A percentile compares a stretch with the other conserved stretches of the same genome.
phyloP scores from a whole-genome alignment of 1,140 invertebrate genomes.

The Rhopalosiphum padi region DNA sequence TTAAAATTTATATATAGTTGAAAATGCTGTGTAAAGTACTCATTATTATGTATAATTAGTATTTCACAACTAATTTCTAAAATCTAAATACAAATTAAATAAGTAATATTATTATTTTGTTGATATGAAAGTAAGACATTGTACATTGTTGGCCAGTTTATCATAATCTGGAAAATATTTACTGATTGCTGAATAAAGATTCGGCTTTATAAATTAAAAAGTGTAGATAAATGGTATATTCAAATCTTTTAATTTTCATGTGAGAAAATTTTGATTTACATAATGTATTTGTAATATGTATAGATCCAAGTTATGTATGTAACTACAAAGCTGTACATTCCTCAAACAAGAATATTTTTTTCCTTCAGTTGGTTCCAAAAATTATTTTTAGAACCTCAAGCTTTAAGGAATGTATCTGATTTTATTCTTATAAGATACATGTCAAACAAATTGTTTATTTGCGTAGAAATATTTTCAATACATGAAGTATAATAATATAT shows the following conservation, averaged over 20 bases:
- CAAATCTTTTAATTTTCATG: no score
- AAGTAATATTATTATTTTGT: no score
- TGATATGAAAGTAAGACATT: no score
- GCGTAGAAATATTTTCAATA: slow-evolving; percentile 33
- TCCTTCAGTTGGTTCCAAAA: neutral
- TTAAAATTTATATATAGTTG: no score
- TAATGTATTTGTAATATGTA: neutral
- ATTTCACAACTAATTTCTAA: no score
- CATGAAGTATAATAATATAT: no score
- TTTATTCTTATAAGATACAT: slow-evolving; percentile 12
- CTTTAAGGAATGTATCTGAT: slow-evolving; percentile 11
- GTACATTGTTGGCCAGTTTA: no score
- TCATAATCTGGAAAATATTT: no score
- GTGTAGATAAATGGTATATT: neutral
- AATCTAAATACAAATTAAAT: no score
- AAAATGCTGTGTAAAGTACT: no score
- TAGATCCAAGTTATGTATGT: slow-evolving; percentile 19
- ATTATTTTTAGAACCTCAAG: neutral
- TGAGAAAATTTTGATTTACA: neutral
- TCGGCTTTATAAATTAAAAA: neutral
- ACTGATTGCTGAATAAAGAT: no score
- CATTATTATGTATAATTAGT: no score
- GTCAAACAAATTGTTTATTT: slow-evolving; percentile 25
- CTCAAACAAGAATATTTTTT: neutral
- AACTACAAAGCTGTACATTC: slow-evolving; percentile 21